These are phyloP conservation scores for Acanthurus leucopareius DNA, from an alignment of 2,797 vertebrate species.

Conservation along the genomic window DNA sequence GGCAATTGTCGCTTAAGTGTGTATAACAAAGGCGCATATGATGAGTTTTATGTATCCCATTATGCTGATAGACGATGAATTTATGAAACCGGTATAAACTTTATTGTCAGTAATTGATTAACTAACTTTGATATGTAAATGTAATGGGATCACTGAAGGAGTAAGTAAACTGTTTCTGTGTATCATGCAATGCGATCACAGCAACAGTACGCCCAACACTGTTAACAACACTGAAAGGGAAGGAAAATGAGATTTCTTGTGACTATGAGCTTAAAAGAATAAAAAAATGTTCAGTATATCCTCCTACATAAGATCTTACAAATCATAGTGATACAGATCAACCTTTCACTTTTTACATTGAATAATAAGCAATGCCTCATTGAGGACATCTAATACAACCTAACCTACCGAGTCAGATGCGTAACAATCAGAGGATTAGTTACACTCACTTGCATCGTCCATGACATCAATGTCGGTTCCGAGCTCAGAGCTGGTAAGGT, in stretches of 20 bases:
- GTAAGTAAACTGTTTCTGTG: too few species aligned
- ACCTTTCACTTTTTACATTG: not conserved
- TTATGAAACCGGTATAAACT: too few species aligned
- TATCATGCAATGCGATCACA: too few species aligned
- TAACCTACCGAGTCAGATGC: not conserved
- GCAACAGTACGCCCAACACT: not conserved
- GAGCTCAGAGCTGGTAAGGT: constrained; percentile 91
- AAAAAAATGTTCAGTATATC: not conserved
- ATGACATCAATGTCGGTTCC: constrained; percentile 95
- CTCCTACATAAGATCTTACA: too few species aligned
- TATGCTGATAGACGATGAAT: too few species aligned
- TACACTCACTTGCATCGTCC: constrained; percentile 97
- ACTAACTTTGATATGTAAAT: too few species aligned
- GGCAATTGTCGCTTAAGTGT: too few species aligned
- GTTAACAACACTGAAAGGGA: not conserved
- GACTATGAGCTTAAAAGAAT: not conserved
- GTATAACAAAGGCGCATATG: too few species aligned
- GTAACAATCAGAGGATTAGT: constrained; percentile 15
- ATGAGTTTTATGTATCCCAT: too few species aligned
- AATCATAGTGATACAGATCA: too few species aligned
- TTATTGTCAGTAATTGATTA: too few species aligned
- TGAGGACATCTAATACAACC: constrained; percentile 1
- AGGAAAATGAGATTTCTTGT: not conserved
- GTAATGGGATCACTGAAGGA: too few species aligned
- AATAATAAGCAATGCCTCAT: not conserved